Evolutionary conservation across 2,797 vertebrate species (phyloP).

Genomic region (Neosilurus mollespiculum): DNA sequence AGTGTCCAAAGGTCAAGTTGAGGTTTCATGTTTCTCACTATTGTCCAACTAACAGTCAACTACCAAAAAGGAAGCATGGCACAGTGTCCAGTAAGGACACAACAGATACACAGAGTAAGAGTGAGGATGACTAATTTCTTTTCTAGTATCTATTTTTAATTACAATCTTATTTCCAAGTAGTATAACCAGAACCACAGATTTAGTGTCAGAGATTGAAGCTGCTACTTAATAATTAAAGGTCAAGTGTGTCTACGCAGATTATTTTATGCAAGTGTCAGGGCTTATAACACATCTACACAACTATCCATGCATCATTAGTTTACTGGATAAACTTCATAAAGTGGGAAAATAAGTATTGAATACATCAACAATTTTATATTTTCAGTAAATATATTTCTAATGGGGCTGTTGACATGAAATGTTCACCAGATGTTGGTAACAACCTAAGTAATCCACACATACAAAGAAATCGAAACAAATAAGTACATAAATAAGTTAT

Average conservation of each 20-base stretch:
- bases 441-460: too few relatives aligned
- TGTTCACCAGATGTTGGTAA: too few relatives aligned
- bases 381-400: too few relatives aligned
- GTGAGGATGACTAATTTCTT: neutral
- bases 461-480: too few relatives aligned
- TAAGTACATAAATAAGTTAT: too few relatives aligned
- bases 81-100: neutral
- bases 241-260: neutral
- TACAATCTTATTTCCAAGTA: neutral
- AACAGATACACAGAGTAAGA: conserved; percentile 2
- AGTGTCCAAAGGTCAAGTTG: conserved; percentile 46
- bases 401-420: too few relatives aligned
- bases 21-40: conserved; percentile 51
- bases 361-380: too few relatives aligned
- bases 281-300: neutral
- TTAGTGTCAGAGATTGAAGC: neutral
- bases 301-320: neutral
- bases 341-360: too few relatives aligned
- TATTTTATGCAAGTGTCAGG: neutral
- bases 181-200: neutral
- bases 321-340: neutral
- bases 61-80: conserved; percentile 22
- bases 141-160: conserved; percentile 2
- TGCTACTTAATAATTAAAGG: neutral
- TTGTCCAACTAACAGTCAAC: conserved; percentile 43